phyloP scores from a whole-genome alignment of 2,797 vertebrate species.

The Chelidonichthys spinosus region DNA sequence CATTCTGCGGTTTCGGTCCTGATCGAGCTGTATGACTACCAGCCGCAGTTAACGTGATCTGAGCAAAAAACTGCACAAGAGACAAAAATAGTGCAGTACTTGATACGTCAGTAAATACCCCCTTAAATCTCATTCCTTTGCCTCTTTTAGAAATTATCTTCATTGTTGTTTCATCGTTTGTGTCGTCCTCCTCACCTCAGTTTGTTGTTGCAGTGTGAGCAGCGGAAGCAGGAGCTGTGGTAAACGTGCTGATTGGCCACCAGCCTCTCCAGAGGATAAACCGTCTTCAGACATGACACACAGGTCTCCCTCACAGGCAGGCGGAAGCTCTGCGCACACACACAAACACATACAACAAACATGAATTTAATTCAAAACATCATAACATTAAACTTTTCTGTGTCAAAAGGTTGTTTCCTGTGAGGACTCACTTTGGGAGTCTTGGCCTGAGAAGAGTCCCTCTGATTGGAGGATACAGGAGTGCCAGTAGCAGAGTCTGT shows the following conservation, averaged over 20 bases:
- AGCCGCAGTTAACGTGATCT: too few relatives aligned
- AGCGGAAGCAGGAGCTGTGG: constrained; percentile 96
- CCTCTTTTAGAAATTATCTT: background rate
- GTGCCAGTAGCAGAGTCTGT: constrained; percentile 70
- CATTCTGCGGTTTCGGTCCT: too few relatives aligned
- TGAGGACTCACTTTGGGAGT: constrained; percentile 82
- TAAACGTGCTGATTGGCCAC: constrained; percentile 95
- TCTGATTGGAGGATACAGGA: constrained; percentile 73
- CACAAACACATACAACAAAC: background rate
- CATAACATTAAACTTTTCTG: too few relatives aligned
- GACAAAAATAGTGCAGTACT: too few relatives aligned
- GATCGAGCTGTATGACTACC: too few relatives aligned
- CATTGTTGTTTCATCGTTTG: background rate
- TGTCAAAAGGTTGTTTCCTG: background rate
- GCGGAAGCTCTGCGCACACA: constrained; percentile 87
- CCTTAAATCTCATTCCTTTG: background rate
- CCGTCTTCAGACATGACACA: constrained; percentile 93
- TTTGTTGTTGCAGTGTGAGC: constrained; percentile 93
- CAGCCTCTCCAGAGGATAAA: constrained; percentile 96
- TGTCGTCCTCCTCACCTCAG: constrained; percentile 87
- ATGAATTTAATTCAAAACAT: background rate
- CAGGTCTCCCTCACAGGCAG: constrained; percentile 89
- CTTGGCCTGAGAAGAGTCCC: constrained; percentile 85
- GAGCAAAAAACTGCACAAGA: too few relatives aligned
- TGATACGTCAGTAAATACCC: too few relatives aligned